phyloP scores from a whole-genome alignment of 1,140 invertebrate species.

The Drosophila sechellia region DNA sequence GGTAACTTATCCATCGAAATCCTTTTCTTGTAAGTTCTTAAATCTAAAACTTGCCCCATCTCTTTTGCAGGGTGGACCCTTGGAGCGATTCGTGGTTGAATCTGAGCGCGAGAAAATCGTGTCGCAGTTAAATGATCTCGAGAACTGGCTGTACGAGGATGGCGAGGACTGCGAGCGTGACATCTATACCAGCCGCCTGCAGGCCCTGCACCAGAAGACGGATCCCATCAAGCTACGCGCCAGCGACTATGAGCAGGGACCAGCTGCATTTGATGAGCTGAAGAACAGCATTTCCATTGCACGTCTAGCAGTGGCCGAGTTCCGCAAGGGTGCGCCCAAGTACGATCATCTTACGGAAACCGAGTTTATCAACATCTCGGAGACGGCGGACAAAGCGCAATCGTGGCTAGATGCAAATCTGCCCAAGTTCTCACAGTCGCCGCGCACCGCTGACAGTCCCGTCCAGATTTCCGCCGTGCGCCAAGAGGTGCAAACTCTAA shows the following conservation, averaged over 20 bases:
- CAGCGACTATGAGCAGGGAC: constrained; percentile 91
- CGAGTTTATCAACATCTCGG: constrained; percentile 90
- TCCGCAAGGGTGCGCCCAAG: constrained; percentile 89
- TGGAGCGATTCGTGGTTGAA: constrained; percentile 92
- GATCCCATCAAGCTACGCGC: constrained; percentile 93
- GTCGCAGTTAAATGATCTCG: constrained; percentile 91
- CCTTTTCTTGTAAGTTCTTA: no score
- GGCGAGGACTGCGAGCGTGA: constrained; percentile 96
- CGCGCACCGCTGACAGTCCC: constrained; percentile 88
- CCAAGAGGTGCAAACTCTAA: constrained; percentile 87
- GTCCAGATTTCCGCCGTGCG: constrained; percentile 91
- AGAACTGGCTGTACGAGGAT: constrained; percentile 97
- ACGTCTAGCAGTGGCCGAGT: constrained; percentile 90
- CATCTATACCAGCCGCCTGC: constrained; percentile 87
- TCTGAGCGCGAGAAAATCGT: constrained; percentile 89
- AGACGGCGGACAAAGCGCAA: constrained; percentile 86
- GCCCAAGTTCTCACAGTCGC: constrained; percentile 86
- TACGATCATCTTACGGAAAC: constrained; percentile 92
- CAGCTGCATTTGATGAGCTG: constrained; percentile 91
- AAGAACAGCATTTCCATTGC: constrained; percentile 89
- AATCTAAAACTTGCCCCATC: no score
- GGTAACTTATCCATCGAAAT: constrained; percentile 35
- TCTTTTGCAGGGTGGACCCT: constrained; percentile 88
- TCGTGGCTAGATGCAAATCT: constrained; percentile 92
- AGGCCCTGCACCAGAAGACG: constrained; percentile 88